phyloP scores from a whole-genome alignment of 1,140 invertebrate species.

The Hycleus cichorii region DNA sequence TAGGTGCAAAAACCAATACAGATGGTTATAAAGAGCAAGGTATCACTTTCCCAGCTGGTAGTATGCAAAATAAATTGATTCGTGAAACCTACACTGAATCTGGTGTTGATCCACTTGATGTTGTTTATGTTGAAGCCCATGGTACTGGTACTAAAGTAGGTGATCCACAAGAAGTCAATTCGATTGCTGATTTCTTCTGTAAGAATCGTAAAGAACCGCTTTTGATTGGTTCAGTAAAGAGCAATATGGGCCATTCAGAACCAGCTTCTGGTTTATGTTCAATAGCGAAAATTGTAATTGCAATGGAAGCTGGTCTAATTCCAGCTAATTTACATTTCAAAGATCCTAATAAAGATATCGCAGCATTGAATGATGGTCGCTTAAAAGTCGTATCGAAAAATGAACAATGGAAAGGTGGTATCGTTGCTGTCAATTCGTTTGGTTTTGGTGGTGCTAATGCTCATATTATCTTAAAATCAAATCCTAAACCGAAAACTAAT shows the following conservation, averaged over 20 bases:
- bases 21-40: conserved; percentile 85
- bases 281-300: conserved; percentile 82
- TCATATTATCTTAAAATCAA: conserved; percentile 77
- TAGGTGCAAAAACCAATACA: conserved; percentile 81
- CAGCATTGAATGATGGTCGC: conserved; percentile 75
- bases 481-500: conserved; percentile 61
- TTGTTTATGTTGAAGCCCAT: conserved; percentile 90
- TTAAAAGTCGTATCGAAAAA: conserved; percentile 68
- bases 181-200: conserved; percentile 88
- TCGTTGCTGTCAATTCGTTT: conserved; percentile 89
- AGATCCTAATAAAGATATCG: conserved; percentile 81
- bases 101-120: conserved; percentile 69
- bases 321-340: conserved; percentile 88
- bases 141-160: conserved; percentile 93
- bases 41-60: conserved; percentile 85
- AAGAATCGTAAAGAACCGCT: conserved; percentile 71
- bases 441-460: conserved; percentile 97
- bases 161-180: conserved; percentile 93
- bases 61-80: conserved; percentile 80
- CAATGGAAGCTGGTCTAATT: conserved; percentile 81
- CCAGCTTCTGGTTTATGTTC: conserved; percentile 87
- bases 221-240: conserved; percentile 91
- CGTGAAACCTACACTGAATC: conserved; percentile 76
- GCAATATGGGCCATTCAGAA: conserved; percentile 97
- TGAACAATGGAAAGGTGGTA: conserved; percentile 73